phyloP scores from a whole-genome alignment of 2,797 vertebrate genomes.

The Numenius phaeopus region DNA sequence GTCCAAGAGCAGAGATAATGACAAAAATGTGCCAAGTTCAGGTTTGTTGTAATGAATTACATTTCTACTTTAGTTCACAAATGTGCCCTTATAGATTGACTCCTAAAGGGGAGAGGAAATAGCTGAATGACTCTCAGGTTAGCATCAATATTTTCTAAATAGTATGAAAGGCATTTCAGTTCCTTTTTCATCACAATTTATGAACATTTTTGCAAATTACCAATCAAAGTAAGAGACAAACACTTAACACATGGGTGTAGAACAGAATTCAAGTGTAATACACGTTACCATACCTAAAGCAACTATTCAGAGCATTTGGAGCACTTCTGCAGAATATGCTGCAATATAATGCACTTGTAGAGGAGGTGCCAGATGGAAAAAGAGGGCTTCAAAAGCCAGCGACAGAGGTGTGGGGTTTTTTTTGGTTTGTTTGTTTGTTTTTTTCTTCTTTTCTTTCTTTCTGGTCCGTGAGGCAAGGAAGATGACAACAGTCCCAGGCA shows the following conservation, averaged over 20 bases:
- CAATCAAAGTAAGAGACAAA: not conserved
- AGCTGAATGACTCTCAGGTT: not conserved
- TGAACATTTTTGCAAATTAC: not conserved
- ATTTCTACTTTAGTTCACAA: not conserved
- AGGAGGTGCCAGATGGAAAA: not conserved
- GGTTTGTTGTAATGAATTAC: not conserved
- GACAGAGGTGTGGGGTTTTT: not conserved
- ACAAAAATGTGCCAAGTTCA: not conserved
- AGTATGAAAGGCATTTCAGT: not conserved
- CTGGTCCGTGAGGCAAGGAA: not conserved
- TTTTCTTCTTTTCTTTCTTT: not conserved
- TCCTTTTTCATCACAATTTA: not conserved
- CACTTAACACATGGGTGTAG: not conserved
- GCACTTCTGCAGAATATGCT: not conserved
- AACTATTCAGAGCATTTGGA: not conserved
- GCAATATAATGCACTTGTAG: not conserved
- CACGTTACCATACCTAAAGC: not conserved
- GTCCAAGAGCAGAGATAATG: not conserved
- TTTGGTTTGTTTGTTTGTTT: too few relatives aligned
- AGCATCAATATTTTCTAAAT: not conserved
- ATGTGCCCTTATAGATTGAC: not conserved
- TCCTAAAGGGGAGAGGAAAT: not conserved
- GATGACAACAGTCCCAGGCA: not conserved
- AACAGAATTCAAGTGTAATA: not conserved
- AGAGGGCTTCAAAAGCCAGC: not conserved